Evolutionary conservation across 2,888 invertebrate genomes (phyloP).

Genomic region (Heliconius ismenius): DNA sequence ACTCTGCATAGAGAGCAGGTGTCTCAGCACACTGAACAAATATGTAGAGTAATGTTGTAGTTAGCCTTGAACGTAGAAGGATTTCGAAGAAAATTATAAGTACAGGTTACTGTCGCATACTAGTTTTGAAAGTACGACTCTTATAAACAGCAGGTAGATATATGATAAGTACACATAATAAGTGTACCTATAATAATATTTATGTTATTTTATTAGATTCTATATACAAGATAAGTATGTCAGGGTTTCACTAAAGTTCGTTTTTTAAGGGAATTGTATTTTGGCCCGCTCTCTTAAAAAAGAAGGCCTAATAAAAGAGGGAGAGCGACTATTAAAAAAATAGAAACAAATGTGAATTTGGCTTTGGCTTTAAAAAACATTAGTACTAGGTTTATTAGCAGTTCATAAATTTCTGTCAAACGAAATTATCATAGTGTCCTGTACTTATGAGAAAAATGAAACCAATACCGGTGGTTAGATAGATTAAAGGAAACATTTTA

Average conservation of each 20-base stretch:
- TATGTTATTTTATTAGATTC: background rate
- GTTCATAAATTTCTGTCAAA: background rate
- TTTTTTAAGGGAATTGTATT: background rate
- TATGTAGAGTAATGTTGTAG: conserved; percentile 25
- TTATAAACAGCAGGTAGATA: background rate
- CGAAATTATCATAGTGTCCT: background rate
- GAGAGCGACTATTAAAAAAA: no score
- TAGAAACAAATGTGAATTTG: no score
- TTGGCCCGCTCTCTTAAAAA: no score
- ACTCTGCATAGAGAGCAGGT: conserved; percentile 29
- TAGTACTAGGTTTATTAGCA: no score
- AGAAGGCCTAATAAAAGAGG: no score
- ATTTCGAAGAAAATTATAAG: conserved; percentile 30
- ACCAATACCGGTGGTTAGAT: conserved; percentile 3
- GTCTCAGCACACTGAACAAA: conserved; percentile 22
- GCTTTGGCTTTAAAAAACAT: no score
- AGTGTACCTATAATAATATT: background rate
- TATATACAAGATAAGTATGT: background rate
- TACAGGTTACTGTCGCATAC: conserved; percentile 18
- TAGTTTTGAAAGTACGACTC: conserved; percentile 21
- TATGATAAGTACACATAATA: background rate
- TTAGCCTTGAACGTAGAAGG: conserved; percentile 34
- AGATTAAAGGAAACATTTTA: conserved; percentile 9
- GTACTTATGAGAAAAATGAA: background rate
- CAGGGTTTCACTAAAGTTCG: background rate